Evolutionary conservation across 1,140 invertebrate genomes (phyloP), one percentile per base, ranked within the genome.

Genomic region (Bradysia coprophila): DNA sequence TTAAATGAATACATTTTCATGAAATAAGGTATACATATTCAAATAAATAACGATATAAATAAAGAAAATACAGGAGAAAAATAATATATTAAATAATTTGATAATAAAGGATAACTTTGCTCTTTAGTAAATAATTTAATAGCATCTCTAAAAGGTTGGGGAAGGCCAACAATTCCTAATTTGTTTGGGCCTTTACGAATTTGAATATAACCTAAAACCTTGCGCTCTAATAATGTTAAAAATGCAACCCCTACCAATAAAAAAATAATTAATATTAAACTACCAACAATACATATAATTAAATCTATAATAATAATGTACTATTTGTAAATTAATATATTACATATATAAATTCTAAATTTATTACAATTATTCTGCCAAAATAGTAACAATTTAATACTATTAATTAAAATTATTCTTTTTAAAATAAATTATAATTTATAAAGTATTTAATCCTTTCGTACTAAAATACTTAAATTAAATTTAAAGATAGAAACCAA

Each of bases 401-500:
- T 54, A 53, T 62, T 58, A 61, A 50, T 53, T 59, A 55, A 46
- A 56, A 49, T 54, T 52, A 41, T 49, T 57, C 51, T 53, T 58
- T 58, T 49, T 49, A 49, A 59, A 59, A 62, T n/a, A n/a, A n/a
- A n/a, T n/a, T n/a, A n/a, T n/a, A 63, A 56, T 54, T 52, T 55
- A 54, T 49, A 37, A 45, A 55, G 50, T 62, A 57, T 49, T 51
- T 53, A 55, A 49, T 75, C 72, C 72, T 76, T 76, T 75, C 69
- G 72, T 76, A 76, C 70, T 71, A 75, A 66, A 67, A 63, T 62
- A 63, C 61, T 54, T 48, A 50, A 57, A 44, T 50, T 48, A 46
- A 51, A n/a, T n/a, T 54, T 64, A 69, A 65, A 72, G 69, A 75
- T 76, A 78, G 68, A 78, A 78, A 73, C 75, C 71, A 68, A 78